Conservation (phyloP, 2,888 invertebrate genomes). For the Bursaphelenchus okinawaensis region DNA sequence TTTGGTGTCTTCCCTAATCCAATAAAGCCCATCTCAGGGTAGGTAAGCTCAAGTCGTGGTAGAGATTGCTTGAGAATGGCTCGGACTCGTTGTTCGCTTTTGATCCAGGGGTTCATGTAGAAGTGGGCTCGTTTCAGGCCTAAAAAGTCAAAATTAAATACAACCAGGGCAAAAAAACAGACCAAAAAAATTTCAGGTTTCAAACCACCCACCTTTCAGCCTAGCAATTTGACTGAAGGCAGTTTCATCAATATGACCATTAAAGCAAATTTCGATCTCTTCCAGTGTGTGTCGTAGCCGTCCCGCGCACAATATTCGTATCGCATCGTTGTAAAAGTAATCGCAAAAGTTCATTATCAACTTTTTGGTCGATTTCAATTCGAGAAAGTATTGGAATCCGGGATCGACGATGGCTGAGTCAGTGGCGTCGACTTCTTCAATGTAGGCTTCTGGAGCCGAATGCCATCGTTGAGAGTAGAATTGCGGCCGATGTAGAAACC, state of each 20-base stretch:
- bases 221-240: slow-evolving; percentile 2
- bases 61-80: not conserved
- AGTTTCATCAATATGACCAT: slow-evolving; percentile 2
- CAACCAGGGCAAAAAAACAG: not conserved
- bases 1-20: slow-evolving; percentile 9
- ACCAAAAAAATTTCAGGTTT: not conserved
- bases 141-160: not conserved
- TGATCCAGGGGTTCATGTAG: slow-evolving; percentile 15
- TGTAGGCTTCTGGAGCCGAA: slow-evolving; percentile 31
- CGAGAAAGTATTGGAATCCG: slow-evolving; percentile 47
- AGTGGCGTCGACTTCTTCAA: slow-evolving; percentile 47
- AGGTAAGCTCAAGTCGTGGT: slow-evolving; percentile 2
- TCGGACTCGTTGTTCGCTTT: slow-evolving; percentile 9
- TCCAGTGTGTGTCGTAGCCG: slow-evolving; percentile 35
- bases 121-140: slow-evolving; percentile 9
- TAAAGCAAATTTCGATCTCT: slow-evolving; percentile 31
- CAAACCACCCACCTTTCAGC: not conserved
- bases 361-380: slow-evolving; percentile 36
- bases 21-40: not conserved
- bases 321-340: slow-evolving; percentile 50
- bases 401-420: slow-evolving; percentile 51
- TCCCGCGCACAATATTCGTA: slow-evolving; percentile 41
- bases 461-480: slow-evolving; percentile 20
- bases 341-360: slow-evolving; percentile 47
- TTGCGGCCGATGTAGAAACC: not conserved